These are phyloP conservation scores for Temnothorax curvispinosus DNA, from an alignment of 1,140 invertebrate genomes.

Conservation along the genomic window DNA sequence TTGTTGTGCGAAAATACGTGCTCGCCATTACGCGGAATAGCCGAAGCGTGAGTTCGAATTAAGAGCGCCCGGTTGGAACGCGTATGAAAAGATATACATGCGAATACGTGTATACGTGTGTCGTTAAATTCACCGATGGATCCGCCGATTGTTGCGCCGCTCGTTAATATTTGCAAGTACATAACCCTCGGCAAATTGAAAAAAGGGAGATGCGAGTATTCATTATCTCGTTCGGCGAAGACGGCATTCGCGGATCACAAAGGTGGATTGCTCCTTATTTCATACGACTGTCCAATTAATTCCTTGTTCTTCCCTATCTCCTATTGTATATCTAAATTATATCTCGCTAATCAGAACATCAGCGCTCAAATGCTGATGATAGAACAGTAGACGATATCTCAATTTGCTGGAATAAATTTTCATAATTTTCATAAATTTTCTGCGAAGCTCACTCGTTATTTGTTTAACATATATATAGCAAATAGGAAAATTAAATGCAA, in stretches of 20 bases:
- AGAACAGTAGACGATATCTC: background rate
- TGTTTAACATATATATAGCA: background rate
- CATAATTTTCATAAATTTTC: background rate
- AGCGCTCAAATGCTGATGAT: conserved; percentile 1
- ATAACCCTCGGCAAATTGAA: conserved; percentile 15
- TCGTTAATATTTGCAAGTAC: conserved; percentile 3
- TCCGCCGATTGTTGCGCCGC: conserved; percentile 33
- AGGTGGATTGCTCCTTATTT: conserved; percentile 16
- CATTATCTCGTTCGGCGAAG: conserved; percentile 36
- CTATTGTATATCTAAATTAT: conserved; percentile 36
- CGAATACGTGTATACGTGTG: background rate
- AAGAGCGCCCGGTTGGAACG: conserved; percentile 53
- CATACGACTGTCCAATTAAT: conserved; percentile 43
- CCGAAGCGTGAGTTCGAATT: conserved; percentile 57
- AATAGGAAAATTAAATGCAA: background rate
- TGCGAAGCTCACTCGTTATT: background rate
- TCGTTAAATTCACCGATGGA: conserved; percentile 53
- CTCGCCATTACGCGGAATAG: conserved; percentile 48
- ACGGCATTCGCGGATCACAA: conserved; percentile 9
- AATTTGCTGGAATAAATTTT: background rate
- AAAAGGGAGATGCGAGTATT: conserved; percentile 6
- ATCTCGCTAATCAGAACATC: background rate
- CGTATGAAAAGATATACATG: conserved; percentile 17
- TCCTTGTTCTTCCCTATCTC: conserved; percentile 12
- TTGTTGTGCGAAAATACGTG: conserved; percentile 55